Evolutionary conservation across 2,888 invertebrate species (phyloP), one percentile per base, ranked within the genome.

Genomic region (Coelopa pilipes): DNA sequence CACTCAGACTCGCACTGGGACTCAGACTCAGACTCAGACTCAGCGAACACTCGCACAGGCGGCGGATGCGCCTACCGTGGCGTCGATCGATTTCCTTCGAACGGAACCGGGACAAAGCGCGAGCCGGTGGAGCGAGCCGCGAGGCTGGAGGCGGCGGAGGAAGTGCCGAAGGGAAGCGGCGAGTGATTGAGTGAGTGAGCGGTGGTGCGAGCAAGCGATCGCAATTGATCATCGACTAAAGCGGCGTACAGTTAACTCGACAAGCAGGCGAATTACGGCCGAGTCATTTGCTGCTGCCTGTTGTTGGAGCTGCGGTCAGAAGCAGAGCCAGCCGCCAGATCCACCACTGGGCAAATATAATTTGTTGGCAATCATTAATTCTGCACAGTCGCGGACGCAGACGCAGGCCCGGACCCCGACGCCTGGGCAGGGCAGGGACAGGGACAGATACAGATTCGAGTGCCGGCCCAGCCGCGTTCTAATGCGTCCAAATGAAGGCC

Each of bases 291-390:
- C 49, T 17, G n/a, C n/a, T 50, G 12, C n/a, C 12, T 11, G 24
- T 21, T 66, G 49, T 66, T 49, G 50, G 47, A 11, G 11, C 24
- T 60, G 34, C 1, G 4, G 15, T 1, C 17, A 49, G 50, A 63
- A n/a, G 17, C 19, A 46, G 46, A 19, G 13, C 46, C 46, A 47
- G 24, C 46, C 7, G 50, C 57, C 55, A 45, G 46, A 62, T 45
- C 34, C 21, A 45, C 34, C 62, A 34, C 24, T 45, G 62, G 45
- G 19, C 19, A 49, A 19, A n/a, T n/a, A 21, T 60, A 50, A 70
- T 24, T 62, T 70, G 70, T 62, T 19, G 50, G 53, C 65, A 47
- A 21, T 34, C 70, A 70, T 72, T 47, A 72, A 72, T 65, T 65
- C 21, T 21, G 66, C 72, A 57, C 46, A 65, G 63, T 53, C 63